Evolutionary conservation across 1,140 invertebrate species (phyloP).

Genomic region (Drosophila pallidifrons): DNA sequence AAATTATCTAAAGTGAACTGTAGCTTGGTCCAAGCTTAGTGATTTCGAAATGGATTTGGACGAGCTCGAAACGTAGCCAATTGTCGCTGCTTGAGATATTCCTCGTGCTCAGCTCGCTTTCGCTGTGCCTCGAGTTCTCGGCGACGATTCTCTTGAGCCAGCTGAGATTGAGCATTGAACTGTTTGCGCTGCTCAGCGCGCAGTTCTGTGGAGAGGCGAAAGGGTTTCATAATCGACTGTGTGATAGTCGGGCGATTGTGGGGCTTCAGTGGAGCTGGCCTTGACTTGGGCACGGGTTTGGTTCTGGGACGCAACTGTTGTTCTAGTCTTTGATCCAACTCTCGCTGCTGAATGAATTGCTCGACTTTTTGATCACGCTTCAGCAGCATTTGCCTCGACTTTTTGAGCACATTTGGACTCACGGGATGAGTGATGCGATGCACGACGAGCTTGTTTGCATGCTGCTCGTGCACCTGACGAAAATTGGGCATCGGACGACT

Average conservation of each 20-base stretch:
- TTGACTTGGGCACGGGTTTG: constrained; percentile 23
- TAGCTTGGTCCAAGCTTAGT: background rate
- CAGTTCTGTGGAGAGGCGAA: constrained; percentile 44
- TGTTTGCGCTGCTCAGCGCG: constrained; percentile 59
- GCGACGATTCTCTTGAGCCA: constrained; percentile 42
- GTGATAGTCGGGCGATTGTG: constrained; percentile 7
- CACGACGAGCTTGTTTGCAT: background rate
- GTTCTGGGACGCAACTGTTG: constrained; percentile 7
- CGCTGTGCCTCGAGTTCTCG: constrained; percentile 49
- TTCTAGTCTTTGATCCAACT: constrained; percentile 12
- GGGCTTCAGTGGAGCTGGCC: constrained; percentile 16
- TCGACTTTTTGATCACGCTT: constrained; percentile 40
- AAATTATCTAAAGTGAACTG: background rate
- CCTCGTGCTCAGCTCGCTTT: constrained; percentile 30
- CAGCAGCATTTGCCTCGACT: constrained; percentile 24
- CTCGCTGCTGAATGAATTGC: constrained; percentile 34
- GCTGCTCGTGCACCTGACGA: constrained; percentile 42
- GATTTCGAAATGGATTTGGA: constrained; percentile 54
- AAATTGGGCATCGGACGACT: constrained; percentile 74
- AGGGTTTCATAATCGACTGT: constrained; percentile 41
- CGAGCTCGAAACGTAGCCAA: constrained; percentile 59
- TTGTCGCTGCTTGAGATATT: constrained; percentile 50
- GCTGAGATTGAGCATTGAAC: constrained; percentile 39
- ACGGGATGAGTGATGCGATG: constrained; percentile 59
- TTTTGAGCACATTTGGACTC: constrained; percentile 64